phyloP scores from a whole-genome alignment of 2,888 invertebrate species.

The Eustalomyia histrio region DNA sequence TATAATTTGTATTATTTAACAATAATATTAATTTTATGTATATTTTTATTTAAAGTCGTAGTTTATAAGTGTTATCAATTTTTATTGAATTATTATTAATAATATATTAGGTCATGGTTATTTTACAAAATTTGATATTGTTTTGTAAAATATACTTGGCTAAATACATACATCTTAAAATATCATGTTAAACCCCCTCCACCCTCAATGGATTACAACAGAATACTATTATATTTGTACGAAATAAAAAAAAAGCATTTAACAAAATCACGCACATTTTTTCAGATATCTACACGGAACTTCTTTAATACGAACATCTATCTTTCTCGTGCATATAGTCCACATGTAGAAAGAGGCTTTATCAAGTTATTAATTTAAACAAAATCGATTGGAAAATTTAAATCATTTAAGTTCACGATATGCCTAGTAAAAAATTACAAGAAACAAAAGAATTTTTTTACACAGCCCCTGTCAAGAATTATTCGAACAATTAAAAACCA shows the following conservation, averaged over 20 bases:
- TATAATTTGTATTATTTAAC: slow-evolving; percentile 23
- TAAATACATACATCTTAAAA: neutral
- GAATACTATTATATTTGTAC: slow-evolving; percentile 5
- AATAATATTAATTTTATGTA: slow-evolving; percentile 31
- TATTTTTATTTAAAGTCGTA: slow-evolving; percentile 28
- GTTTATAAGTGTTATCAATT: slow-evolving; percentile 52
- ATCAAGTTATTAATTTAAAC: too few species aligned
- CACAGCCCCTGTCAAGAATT: too few species aligned
- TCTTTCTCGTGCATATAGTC: too few species aligned
- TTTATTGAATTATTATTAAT: too few species aligned
- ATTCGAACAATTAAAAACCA: too few species aligned
- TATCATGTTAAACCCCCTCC: neutral
- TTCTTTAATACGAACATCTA: too few species aligned
- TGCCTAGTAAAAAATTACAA: too few species aligned
- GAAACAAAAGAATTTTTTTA: too few species aligned
- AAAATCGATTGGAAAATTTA: too few species aligned
- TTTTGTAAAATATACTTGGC: neutral
- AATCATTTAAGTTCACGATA: too few species aligned
- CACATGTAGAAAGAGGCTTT: too few species aligned
- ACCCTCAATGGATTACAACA: neutral
- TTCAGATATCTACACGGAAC: too few species aligned
- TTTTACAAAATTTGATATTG: slow-evolving; percentile 6
- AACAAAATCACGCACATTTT: neutral
- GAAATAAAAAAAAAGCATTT: slow-evolving; percentile 1
- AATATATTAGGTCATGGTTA: slow-evolving; percentile 14